Base-by-base conservation (phyloP, 2,113 vertebrate genomes). In the Nicator chloris region DNA sequence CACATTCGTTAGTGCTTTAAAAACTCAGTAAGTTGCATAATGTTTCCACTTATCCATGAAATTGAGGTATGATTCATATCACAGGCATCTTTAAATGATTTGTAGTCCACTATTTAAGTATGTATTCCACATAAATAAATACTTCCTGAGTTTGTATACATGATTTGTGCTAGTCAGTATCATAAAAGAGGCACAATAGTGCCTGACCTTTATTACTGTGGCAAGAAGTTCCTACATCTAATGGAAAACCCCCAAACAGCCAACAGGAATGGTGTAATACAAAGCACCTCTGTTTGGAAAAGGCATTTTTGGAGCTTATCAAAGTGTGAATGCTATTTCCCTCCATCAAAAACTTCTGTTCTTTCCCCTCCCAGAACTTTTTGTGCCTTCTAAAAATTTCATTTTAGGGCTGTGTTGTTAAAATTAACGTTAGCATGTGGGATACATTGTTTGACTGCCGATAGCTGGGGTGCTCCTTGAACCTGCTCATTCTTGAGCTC, bases 31-130 rank as follows among this genome's bases (percentile, higher is more conserved):
- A 94, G 88, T 93, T 96, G 91, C 83, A 96, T 94, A 96, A 96
- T 96, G 86, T 92, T 97, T 93, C 90, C 93, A 95, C 88, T 96
- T 96, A 96, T 86, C 92, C 68, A 8, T 92, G 88, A 96, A 96
- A 97, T 85, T 78, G 66, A 90, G 61, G 78, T 50, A 97, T 97
- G 94, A 96, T 97, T 97, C 86, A 91, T 96, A 96, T 94, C 86
- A 82, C 75, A 94, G 87, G 83, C 91, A 97, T 95, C 84, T 95
- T 95, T 95, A 94, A 91, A 91, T 75, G 61, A 95, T 96, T 95
- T 92, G 87, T 89, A 90, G 82, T 69, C 77, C 61, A 68, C 57
- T 75, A 57, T 93, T 94, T 94, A 88, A 95, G 85, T 81, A 92
- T 50, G 73, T 91, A 92, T 92, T 88, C 61, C 79, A 88, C 85